A percentile compares a stretch with the other conserved stretches of the same genome.
phyloP scores from a whole-genome alignment of 2,113 vertebrate species.

The Heterotis niloticus region DNA sequence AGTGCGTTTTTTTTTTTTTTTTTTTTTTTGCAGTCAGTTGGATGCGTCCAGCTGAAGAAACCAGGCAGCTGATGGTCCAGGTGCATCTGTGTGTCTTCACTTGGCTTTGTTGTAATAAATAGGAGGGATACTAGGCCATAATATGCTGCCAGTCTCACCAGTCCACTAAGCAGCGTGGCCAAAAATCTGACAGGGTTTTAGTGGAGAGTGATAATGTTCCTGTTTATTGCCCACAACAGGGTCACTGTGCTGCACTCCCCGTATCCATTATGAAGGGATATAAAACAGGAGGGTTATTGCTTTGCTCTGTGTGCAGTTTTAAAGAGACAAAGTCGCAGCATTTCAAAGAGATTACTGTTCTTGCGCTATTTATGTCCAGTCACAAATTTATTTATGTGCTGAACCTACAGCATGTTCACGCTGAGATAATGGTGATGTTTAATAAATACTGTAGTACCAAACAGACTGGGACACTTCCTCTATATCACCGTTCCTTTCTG shows the following conservation, averaged over 20 bases:
- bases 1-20: not conserved
- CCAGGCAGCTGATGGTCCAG: not conserved
- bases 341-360: not conserved
- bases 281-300: constrained; percentile 15
- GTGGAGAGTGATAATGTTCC: constrained; percentile 29
- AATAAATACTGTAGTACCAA: not conserved
- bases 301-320: constrained; percentile 3
- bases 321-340: constrained; percentile 13
- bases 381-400: not conserved
- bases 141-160: constrained; percentile 23
- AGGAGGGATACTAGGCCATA: constrained; percentile 25
- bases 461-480: too few relatives aligned
- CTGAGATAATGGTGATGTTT: not conserved
- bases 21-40: too few relatives aligned
- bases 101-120: constrained; percentile 23
- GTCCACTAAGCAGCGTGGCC: constrained; percentile 18
- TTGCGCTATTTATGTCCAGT: not conserved
- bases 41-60: not conserved
- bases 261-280: constrained; percentile 25
- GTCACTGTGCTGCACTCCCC: constrained; percentile 24
- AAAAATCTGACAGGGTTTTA: constrained; percentile 31
- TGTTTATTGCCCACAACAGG: constrained; percentile 38
- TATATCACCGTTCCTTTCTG: not conserved
- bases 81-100: not conserved
- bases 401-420: not conserved